phyloP scores from a whole-genome alignment of 2,113 vertebrate genomes.

The Sturnus vulgaris region DNA sequence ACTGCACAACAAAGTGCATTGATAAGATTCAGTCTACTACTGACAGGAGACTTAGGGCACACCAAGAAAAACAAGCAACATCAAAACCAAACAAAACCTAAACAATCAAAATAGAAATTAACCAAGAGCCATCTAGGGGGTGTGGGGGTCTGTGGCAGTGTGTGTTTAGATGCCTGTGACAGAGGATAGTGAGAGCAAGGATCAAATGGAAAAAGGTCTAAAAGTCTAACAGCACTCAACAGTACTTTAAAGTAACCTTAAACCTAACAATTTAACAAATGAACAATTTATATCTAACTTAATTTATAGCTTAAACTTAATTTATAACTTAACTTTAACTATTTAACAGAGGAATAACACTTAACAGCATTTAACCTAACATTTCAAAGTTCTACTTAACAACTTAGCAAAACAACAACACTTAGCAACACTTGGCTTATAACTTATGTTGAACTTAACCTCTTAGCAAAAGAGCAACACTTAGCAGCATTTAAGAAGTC shows the following conservation, averaged over 20 bases:
- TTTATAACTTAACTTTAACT: not conserved
- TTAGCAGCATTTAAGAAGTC: not conserved
- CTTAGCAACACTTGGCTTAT: not conserved
- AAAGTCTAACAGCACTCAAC: not conserved
- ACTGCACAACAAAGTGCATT: not conserved
- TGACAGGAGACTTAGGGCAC: not conserved
- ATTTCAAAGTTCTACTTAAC: not conserved
- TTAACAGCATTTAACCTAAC: not conserved
- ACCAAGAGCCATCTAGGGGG: not conserved
- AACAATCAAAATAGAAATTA: not conserved
- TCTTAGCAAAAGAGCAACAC: not conserved
- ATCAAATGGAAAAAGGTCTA: not conserved
- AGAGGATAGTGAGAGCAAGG: not conserved
- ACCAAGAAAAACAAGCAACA: not conserved
- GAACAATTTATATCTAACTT: not conserved
- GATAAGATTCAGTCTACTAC: not conserved
- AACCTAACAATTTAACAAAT: not conserved
- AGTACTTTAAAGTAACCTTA: not conserved
- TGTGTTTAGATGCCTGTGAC: not conserved
- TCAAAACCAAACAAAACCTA: not conserved
- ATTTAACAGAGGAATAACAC: not conserved
- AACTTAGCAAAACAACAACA: not conserved
- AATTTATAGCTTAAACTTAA: not conserved
- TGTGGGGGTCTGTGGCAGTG: not conserved
- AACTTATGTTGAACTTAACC: not conserved